Conservation (phyloP, 2,113 vertebrate species). For the Chaetodon trifascialis region DNA sequence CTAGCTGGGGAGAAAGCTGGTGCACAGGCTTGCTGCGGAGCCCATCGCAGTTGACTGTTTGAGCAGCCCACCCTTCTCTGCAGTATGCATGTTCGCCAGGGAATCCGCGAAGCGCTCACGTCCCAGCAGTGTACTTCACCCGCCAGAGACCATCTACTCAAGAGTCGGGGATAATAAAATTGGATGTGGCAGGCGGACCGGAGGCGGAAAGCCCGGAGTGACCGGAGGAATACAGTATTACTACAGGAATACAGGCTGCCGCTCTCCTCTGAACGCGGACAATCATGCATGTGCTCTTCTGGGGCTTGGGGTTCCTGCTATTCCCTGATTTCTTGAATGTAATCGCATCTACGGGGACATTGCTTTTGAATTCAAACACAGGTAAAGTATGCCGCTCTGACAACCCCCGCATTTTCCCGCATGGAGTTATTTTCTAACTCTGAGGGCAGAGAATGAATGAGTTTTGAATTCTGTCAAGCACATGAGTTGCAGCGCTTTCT, state of each 20-base stretch:
- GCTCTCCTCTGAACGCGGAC: slow-evolving; percentile 84
- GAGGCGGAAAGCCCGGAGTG: slow-evolving; percentile 71
- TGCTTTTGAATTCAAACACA: slow-evolving; percentile 87
- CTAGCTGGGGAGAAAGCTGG: slow-evolving; percentile 69
- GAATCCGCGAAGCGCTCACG: slow-evolving; percentile 78
- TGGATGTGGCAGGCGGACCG: slow-evolving; percentile 81
- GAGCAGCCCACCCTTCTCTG: slow-evolving; percentile 78
- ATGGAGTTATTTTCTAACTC: slow-evolving; percentile 31
- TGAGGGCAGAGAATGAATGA: slow-evolving; percentile 82
- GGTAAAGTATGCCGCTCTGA: slow-evolving; percentile 84
- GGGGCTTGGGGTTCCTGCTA: slow-evolving; percentile 91
- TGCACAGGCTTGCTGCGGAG: slow-evolving; percentile 68
- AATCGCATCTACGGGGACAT: slow-evolving; percentile 83
- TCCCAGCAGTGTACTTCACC: slow-evolving; percentile 78
- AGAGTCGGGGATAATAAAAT: slow-evolving; percentile 75
- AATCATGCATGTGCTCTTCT: slow-evolving; percentile 96
- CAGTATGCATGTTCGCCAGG: slow-evolving; percentile 84
- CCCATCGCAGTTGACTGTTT: slow-evolving; percentile 75
- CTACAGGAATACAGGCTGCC: slow-evolving; percentile 73
- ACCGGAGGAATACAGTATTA: slow-evolving; percentile 66
- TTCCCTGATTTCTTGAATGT: slow-evolving; percentile 87
- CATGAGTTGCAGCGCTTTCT: slow-evolving; percentile 65
- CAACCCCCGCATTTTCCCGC: background rate
- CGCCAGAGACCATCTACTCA: slow-evolving; percentile 70
- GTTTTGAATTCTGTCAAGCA: slow-evolving; percentile 62